These are phyloP conservation scores for Latheticus oryzae DNA, from an alignment of 2,888 invertebrate genomes.

Conservation along the genomic window DNA sequence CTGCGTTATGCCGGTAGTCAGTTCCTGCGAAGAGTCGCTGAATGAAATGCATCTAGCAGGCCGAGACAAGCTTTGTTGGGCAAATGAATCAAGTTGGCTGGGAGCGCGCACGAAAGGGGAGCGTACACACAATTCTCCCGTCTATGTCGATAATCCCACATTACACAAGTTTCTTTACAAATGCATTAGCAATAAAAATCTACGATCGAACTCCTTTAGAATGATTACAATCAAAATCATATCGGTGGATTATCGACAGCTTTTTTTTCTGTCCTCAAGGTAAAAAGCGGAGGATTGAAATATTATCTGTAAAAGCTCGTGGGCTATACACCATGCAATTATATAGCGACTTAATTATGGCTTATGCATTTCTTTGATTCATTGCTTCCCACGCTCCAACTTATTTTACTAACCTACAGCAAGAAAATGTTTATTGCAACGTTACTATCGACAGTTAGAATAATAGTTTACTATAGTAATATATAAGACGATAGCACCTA, in stretches of 20 bases:
- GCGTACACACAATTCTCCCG: slow-evolving; percentile 14
- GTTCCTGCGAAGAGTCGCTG: slow-evolving; percentile 40
- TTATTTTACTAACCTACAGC: slow-evolving; percentile 45
- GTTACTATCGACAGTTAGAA: slow-evolving; percentile 32
- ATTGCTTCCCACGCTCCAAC: slow-evolving; percentile 47
- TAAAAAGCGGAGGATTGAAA: slow-evolving; percentile 43
- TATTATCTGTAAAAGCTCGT: slow-evolving; percentile 46
- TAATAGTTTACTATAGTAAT: slow-evolving; percentile 25
- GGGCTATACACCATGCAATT: slow-evolving; percentile 47
- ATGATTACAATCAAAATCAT: no score
- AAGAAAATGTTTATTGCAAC: slow-evolving; percentile 40
- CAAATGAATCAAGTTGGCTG: slow-evolving; percentile 37
- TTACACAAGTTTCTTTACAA: no score
- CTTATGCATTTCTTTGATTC: slow-evolving; percentile 44
- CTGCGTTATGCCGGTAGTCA: slow-evolving; percentile 30
- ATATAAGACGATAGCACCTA: slow-evolving; percentile 6
- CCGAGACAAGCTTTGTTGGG: slow-evolving; percentile 41
- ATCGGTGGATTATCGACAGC: slow-evolving; percentile 12
- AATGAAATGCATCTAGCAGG: slow-evolving; percentile 42
- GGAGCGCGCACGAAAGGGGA: slow-evolving; percentile 38
- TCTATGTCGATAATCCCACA: background rate
- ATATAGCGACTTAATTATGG: slow-evolving; percentile 49
- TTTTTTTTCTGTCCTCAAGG: slow-evolving; percentile 24
- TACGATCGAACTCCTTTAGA: no score
- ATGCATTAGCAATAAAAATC: background rate